Conservation (phyloP, 1,140 invertebrate species). For the Habropoda laboriosa region DNA sequence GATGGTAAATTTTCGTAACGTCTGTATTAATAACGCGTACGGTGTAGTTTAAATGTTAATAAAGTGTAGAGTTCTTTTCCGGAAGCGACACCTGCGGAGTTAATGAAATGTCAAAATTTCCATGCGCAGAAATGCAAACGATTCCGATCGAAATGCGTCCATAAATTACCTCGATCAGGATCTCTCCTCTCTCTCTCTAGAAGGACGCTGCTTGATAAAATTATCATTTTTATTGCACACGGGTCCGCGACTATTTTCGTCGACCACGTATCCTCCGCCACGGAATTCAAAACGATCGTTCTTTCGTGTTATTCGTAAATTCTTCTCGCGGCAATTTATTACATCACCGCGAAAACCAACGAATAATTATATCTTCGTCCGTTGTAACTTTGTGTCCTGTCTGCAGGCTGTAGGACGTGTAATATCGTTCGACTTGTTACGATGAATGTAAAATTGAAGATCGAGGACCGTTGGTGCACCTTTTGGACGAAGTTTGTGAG, state of each 20-base stretch:
- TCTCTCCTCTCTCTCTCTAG: neutral
- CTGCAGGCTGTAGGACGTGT: too few species aligned
- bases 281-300: neutral
- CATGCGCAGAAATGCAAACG: constrained; percentile 19
- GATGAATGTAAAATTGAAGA: too few species aligned
- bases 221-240: constrained; percentile 64
- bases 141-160: neutral
- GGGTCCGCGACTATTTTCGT: constrained; percentile 56
- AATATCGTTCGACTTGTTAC: too few species aligned
- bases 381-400: too few species aligned
- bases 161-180: constrained; percentile 49
- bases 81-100: neutral
- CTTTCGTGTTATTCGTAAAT: neutral
- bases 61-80: neutral
- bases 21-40: neutral
- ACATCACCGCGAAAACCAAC: too few species aligned
- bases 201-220: constrained; percentile 58
- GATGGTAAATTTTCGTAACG: neutral
- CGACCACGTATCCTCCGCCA: constrained; percentile 21
- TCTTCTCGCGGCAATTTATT: too few species aligned
- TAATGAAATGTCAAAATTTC: constrained; percentile 45
- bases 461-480: too few species aligned
- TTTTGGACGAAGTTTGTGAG: too few species aligned
- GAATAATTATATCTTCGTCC: too few species aligned
- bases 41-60: neutral